Conservation (phyloP, 2,113 vertebrate genomes). For the Heterotilapia buettikoferi region DNA sequence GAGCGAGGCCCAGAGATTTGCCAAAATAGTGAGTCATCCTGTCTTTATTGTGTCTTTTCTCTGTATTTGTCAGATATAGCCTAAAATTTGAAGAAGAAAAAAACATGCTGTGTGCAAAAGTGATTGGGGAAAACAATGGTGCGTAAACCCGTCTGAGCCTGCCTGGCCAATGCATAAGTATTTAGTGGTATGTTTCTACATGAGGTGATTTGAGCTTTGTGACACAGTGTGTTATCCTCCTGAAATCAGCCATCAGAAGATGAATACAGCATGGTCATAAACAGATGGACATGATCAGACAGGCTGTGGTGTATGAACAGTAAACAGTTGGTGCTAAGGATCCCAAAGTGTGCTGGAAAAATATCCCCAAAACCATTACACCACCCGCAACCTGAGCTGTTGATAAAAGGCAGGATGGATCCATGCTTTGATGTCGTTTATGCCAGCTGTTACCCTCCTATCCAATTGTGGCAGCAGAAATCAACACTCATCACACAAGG, state of each 20-base stretch:
- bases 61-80: neutral
- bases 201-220: neutral
- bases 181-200: neutral
- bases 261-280: neutral
- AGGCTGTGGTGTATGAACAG: neutral
- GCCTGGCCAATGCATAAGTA: fast-evolving
- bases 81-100: neutral
- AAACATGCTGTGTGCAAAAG: neutral
- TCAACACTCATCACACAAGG: neutral
- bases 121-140: neutral
- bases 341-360: neutral
- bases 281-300: neutral
- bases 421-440: neutral
- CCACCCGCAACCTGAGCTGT: neutral
- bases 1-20: constrained; percentile 90
- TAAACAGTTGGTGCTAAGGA: neutral
- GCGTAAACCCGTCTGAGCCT: neutral
- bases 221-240: neutral
- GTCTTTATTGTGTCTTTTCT: neutral
- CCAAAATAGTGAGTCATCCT: constrained; percentile 78
- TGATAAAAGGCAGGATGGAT: neutral
- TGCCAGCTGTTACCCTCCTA: neutral
- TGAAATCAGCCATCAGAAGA: neutral
- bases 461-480: neutral
- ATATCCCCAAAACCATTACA: neutral